Percentiles rank a stretch among this genome's conserved stretches.
Evolutionary conservation across 2,888 invertebrate genomes (phyloP).

Genomic region (Cosmia pyralina): DNA sequence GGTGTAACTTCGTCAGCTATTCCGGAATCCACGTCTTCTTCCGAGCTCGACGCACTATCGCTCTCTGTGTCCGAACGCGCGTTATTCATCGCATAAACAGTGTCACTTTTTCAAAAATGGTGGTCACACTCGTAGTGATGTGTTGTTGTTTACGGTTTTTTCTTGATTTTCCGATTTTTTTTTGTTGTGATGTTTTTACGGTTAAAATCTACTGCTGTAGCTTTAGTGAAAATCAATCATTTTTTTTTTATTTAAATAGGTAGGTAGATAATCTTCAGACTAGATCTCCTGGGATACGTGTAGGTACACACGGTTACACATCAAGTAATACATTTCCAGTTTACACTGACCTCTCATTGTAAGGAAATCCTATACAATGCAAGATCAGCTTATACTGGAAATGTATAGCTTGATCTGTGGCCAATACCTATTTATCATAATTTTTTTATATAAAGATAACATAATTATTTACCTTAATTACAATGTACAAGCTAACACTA

Average conservation of each 20-base stretch:
- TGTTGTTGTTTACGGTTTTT: slow-evolving; percentile 29
- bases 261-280: background rate
- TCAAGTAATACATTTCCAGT: too few species aligned
- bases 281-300: background rate
- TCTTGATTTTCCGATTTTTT: slow-evolving; percentile 1
- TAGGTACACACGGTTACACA: too few species aligned
- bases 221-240: background rate
- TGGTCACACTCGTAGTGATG: slow-evolving; percentile 30
- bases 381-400: too few species aligned
- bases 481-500: too few species aligned
- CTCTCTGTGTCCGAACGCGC: slow-evolving; percentile 71
- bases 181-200: background rate
- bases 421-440: too few species aligned
- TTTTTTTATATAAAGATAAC: too few species aligned
- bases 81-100: slow-evolving; percentile 73
- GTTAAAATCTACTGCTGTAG: background rate
- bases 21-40: slow-evolving; percentile 86
- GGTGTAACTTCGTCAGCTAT: slow-evolving; percentile 80
- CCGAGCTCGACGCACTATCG: slow-evolving; percentile 77
- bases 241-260: background rate
- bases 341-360: too few species aligned
- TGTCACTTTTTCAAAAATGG: slow-evolving; percentile 20
- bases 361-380: too few species aligned
- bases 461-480: too few species aligned
- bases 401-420: too few species aligned